Evolutionary conservation across 2,888 invertebrate species (phyloP), one percentile per base, ranked within the genome.

Genomic region (Pachydiplax longipennis): DNA sequence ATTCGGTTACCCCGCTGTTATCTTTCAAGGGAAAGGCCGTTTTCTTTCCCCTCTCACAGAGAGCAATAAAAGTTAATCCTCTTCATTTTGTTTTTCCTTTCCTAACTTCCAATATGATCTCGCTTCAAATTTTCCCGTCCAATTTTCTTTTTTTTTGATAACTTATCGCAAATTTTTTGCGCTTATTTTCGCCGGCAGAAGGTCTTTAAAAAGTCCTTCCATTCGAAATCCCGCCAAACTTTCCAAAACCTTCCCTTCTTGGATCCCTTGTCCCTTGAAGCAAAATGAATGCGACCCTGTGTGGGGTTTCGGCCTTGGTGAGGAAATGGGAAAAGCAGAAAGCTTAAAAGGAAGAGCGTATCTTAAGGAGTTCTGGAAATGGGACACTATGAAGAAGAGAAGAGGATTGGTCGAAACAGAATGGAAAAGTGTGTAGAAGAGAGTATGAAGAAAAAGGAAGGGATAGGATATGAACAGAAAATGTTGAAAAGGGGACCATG

Each of bases 271-370:
- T 73, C 73, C 73, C 73, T 73, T 31, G 73, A 73, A 73, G 73
- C 73, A 73, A 12, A 73, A 73, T 73, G 73, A 31, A 25, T 10
- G 12, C 13, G 73, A 13, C 73, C 31, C 73, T n/a, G 25, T 31
- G 73, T 12, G 31, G 65, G 25, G 25, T n/a, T 65, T 65, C 15
- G 73, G 91, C 73, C 80, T 83, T 53, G 83, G 80, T 73, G 61
- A 25, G 31, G 58, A 91, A 82, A 61, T n/a, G 91, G 73, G 90
- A 48, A 90, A 44, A 18, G 65, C n/a, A 80, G 18, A 80, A 35
- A 22, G 61, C 82, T 44, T 53, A 73, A 83, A 83, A 22, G 73
- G 44, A 44, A 65, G 81, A 18, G 44, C 25, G 65, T 13, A 12
- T n/a, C 44, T 48, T 18, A 48, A 25, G 31, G 35, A 31, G 48